Percentiles rank a stretch among this genome's conserved stretches.
phyloP scores from a whole-genome alignment of 2,797 vertebrate species.

The Nasua narica region DNA sequence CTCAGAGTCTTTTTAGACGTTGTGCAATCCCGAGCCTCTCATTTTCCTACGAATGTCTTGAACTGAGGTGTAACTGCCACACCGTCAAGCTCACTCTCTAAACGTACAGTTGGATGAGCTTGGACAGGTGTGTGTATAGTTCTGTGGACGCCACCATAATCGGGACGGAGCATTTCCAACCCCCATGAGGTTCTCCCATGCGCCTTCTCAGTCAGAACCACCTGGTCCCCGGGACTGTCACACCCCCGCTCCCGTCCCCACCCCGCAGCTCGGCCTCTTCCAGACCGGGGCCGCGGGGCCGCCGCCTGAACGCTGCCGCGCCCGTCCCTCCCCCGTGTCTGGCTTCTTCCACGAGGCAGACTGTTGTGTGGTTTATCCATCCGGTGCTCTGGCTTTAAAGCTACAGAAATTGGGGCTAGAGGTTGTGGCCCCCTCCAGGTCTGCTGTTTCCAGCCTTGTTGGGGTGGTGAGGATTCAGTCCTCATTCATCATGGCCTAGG shows the following conservation, averaged over 20 bases:
- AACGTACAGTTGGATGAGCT: background rate
- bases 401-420: background rate
- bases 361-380: background rate
- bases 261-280: accelerated
- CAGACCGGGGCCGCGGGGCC: background rate
- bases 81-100: background rate
- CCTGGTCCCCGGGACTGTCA: background rate
- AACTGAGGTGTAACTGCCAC: too few species aligned
- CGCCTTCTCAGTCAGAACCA: background rate
- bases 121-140: background rate
- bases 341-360: accelerated
- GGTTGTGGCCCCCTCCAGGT: background rate
- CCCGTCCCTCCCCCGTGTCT: accelerated
- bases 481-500: background rate
- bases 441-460: background rate
- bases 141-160: background rate
- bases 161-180: accelerated
- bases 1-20: background rate
- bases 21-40: background rate
- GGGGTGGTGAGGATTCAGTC: background rate
- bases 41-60: background rate
- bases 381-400: background rate
- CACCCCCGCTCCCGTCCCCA: background rate
- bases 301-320: accelerated
- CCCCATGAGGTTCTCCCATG: accelerated